Percentiles rank a stretch among this genome's conserved stretches.
Conservation (phyloP, 2,888 invertebrate species). For the Nomada fabriciana region DNA sequence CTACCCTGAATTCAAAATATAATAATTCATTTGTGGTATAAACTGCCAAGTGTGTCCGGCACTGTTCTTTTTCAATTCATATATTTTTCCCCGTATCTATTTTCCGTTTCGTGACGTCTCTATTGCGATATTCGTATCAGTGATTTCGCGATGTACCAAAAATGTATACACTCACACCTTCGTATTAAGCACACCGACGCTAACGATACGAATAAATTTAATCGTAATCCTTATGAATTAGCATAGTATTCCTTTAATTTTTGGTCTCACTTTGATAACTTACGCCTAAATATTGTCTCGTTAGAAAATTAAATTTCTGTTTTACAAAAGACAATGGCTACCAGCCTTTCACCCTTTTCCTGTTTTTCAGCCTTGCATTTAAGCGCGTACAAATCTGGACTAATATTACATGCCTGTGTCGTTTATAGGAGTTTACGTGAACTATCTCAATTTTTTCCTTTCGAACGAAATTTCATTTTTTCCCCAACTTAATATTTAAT, state of each 20-base stretch:
- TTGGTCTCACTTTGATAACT: conserved; percentile 82
- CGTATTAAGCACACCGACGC: conserved; percentile 50
- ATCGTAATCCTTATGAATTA: conserved; percentile 70
- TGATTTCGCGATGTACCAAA: conserved; percentile 53
- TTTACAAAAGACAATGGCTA: conserved; percentile 55
- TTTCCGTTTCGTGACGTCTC: conserved; percentile 14
- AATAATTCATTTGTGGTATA: conserved; percentile 35
- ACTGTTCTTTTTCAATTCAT: conserved; percentile 24
- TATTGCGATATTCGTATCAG: conserved; percentile 40
- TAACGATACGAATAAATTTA: conserved; percentile 70
- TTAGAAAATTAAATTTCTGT: conserved; percentile 73
- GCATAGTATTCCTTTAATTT: conserved; percentile 80
- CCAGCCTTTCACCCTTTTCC: conserved; percentile 3
- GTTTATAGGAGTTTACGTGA: conserved; percentile 41
- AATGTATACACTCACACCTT: conserved; percentile 56
- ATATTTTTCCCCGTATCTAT: conserved; percentile 7
- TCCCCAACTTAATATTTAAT: conserved; percentile 1
- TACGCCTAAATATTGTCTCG: conserved; percentile 83
- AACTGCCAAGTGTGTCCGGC: conserved; percentile 36
- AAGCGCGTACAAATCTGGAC: conserved; percentile 31
- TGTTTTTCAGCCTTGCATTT: conserved; percentile 26
- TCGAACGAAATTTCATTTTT: conserved; percentile 36
- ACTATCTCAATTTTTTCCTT: conserved; percentile 30
- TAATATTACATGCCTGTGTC: conserved; percentile 33
- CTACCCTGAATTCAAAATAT: conserved; percentile 39